phyloP scores from a whole-genome alignment of 2,797 vertebrate species.

The Sebastes nivosus region DNA sequence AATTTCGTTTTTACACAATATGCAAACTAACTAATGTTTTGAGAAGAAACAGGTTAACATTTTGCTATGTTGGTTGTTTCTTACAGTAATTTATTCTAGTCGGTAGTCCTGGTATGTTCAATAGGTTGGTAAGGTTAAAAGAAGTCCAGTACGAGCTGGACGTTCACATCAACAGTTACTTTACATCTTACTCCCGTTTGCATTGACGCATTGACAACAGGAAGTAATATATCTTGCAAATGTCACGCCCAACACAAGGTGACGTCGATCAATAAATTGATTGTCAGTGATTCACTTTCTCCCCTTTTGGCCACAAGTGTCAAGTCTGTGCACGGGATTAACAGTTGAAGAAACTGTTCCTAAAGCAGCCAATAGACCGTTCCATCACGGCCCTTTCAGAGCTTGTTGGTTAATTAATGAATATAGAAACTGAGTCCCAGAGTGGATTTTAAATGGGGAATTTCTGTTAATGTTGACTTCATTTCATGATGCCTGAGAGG shows the following conservation, averaged over 20 bases:
- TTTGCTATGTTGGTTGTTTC: no score
- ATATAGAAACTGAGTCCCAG: neutral
- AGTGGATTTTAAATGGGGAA: neutral
- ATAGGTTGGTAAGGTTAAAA: neutral
- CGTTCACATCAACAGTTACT: neutral
- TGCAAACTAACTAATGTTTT: no score
- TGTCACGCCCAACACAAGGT: neutral
- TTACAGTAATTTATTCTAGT: no score
- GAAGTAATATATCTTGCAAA: neutral
- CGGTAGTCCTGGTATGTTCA: no score
- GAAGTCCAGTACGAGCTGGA: neutral
- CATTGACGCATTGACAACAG: neutral
- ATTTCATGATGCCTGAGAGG: neutral
- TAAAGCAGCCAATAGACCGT: neutral
- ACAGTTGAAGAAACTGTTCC: neutral
- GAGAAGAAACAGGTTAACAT: no score
- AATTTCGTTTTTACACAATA: no score
- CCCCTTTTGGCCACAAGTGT: neutral
- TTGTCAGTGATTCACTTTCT: neutral
- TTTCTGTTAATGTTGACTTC: neutral
- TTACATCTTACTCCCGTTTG: neutral
- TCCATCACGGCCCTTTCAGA: neutral
- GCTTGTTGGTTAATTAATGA: neutral
- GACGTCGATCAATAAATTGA: conserved; percentile 16
- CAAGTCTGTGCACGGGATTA: neutral